A percentile compares a stretch with the other conserved stretches of the same genome.
These are phyloP conservation scores for Fistularia commersonii DNA, from an alignment of 2,797 vertebrate genomes.

Conservation along the genomic window DNA sequence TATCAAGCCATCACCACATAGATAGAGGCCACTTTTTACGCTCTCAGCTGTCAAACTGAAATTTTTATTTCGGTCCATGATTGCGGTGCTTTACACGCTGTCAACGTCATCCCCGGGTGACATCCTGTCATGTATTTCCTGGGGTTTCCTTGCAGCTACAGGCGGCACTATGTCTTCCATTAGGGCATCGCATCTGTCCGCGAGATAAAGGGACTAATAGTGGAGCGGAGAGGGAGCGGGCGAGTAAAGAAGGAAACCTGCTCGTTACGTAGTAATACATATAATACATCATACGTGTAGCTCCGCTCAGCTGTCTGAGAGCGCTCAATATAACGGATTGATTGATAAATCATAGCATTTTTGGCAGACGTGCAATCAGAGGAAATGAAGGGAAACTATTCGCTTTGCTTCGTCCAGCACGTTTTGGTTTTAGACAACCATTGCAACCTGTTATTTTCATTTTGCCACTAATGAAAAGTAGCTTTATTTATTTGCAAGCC, in stretches of 20 bases:
- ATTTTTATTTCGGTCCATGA: neutral
- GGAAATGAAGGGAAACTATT: neutral
- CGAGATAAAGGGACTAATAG: neutral
- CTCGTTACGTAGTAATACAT: too few relatives aligned
- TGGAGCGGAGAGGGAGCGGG: neutral
- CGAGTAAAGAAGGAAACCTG: neutral
- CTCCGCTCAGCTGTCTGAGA: neutral
- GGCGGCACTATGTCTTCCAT: too few relatives aligned
- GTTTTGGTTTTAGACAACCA: too few relatives aligned
- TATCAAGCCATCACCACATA: slow-evolving; percentile 1
- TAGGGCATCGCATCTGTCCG: too few relatives aligned
- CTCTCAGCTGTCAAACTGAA: neutral
- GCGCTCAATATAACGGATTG: neutral
- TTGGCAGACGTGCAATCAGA: neutral
- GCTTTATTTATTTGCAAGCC: too few relatives aligned
- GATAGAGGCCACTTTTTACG: neutral
- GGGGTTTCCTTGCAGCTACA: too few relatives aligned
- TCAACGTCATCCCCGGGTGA: too few relatives aligned
- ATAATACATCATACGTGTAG: neutral
- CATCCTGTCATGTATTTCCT: too few relatives aligned
- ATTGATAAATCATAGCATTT: neutral
- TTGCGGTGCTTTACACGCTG: neutral
- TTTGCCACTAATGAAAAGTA: neutral
- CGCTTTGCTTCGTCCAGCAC: too few relatives aligned
- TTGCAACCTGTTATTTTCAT: neutral